Percentiles rank a stretch among this genome's conserved stretches.
Conservation (phyloP, 2,113 vertebrate species). For the Petrocephalus microphthalmus region DNA sequence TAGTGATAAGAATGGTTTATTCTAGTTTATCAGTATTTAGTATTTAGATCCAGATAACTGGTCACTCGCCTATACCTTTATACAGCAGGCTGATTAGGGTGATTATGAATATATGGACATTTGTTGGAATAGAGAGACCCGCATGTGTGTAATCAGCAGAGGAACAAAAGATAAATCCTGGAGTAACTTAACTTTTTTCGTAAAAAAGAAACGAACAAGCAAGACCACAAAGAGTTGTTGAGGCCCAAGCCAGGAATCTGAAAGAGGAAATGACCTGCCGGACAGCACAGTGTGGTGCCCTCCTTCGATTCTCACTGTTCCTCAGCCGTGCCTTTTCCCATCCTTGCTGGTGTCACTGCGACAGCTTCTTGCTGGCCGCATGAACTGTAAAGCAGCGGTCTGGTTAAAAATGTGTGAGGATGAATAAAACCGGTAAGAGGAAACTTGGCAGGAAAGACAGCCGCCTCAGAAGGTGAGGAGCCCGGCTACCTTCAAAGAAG, state of each 20-base stretch:
- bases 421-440: constrained; percentile 27
- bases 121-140: not conserved
- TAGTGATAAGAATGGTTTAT: not conserved
- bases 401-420: constrained; percentile 23
- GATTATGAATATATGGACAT: not conserved
- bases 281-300: not conserved
- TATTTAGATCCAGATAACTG: not conserved
- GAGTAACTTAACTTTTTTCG: not conserved
- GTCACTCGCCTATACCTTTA: not conserved
- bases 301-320: constrained; percentile 17
- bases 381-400: constrained; percentile 28
- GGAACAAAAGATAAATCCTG: not conserved
- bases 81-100: not conserved
- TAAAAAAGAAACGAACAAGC: not conserved
- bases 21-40: not conserved
- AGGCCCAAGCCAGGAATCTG: not conserved
- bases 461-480: not conserved
- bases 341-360: constrained; percentile 11
- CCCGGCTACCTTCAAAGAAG: not conserved
- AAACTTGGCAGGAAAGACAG: not conserved
- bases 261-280: not conserved
- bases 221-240: not conserved
- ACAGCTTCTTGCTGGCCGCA: constrained; percentile 5
- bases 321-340: constrained; percentile 14
- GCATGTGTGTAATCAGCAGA: not conserved